Evolutionary conservation across 2,888 invertebrate genomes (phyloP), one percentile per base, ranked within the genome.

Genomic region (Scaptomyza polygonia): DNA sequence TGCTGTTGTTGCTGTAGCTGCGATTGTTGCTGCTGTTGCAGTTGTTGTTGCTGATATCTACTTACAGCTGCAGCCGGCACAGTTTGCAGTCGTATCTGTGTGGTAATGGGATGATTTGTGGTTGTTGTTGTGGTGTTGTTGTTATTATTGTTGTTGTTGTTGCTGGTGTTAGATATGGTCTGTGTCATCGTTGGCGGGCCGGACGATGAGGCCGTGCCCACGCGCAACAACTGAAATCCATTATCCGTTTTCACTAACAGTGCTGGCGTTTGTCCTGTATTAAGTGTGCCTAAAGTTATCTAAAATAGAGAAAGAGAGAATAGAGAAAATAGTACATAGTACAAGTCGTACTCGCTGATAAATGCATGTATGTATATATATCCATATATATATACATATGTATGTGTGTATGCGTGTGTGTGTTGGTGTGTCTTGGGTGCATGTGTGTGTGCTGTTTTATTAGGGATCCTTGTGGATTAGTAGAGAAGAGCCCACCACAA

Each of bases 191-290:
- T 87, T 71, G 93, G 93, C 81, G 93, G 93, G 81, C 94, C 93
- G 56, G 94, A 92, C 66, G 94, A 92, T 64, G 96, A 94, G 74
- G 96, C 95, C 81, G 96, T 96, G 78, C 96, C 96, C 88, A 97
- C 96, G 92, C 97, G 95, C 90, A 98, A 93, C 92, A 98, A 93
- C 92, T 98, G 98, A 93, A 96, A 97, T 90, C 98, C 98, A 93
- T 97, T 98, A 93, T 98, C 98, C 90, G 98, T 98, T 94, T 98
- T 98, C 92, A 98, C 94, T 91, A 98, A 94, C 92, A 98, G 94
- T 92, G 94, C 94, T 92, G 97, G 96, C 92, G 96, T 97, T 92
- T 97, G 96, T 91, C 96, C 96, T 81, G 96, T 95, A 93, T 96
- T 97, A 89, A 97, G 94, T 90, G 96, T 94, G 93, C 97, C 96